Percentiles rank a stretch among this genome's conserved stretches.
phyloP scores from a whole-genome alignment of 2,888 invertebrate genomes.

The Corbicula japonica region DNA sequence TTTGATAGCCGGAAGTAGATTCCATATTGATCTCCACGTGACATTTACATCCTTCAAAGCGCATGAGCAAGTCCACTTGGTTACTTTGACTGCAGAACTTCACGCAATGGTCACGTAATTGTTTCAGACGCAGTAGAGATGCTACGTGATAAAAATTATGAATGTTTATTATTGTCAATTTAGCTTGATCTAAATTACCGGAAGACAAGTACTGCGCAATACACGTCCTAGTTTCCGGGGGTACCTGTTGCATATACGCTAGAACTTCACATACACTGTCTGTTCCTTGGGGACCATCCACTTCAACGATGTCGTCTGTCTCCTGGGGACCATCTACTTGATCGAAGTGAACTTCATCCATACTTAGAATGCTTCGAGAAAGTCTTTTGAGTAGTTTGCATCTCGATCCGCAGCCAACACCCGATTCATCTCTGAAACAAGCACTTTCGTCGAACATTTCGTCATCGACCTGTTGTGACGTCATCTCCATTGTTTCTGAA shows the following conservation, averaged over 20 bases:
- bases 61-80: conserved; percentile 21
- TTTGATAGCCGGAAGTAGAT: conserved; percentile 38
- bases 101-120: conserved; percentile 46
- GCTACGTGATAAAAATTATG: conserved; percentile 61
- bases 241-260: conserved; percentile 38
- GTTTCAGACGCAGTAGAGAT: conserved; percentile 38
- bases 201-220: conserved; percentile 58
- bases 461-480: not conserved
- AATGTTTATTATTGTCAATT: conserved; percentile 39
- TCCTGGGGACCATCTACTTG: not conserved
- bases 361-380: conserved; percentile 18
- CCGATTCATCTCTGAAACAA: not conserved
- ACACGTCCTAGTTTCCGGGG: conserved; percentile 33
- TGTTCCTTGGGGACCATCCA: not conserved
- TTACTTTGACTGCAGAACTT: conserved; percentile 36
- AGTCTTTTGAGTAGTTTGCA: conserved; percentile 22
- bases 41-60: conserved; percentile 46
- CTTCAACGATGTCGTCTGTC: not conserved
- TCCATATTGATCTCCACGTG: conserved; percentile 29
- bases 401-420: not conserved
- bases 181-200: conserved; percentile 42
- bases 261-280: conserved; percentile 26
- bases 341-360: conserved; percentile 15
- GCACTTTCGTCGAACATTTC: conserved; percentile 24
- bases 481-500: conserved; percentile 50